phyloP scores from a whole-genome alignment of 2,797 vertebrate species.

The Acanthiza pusilla region DNA sequence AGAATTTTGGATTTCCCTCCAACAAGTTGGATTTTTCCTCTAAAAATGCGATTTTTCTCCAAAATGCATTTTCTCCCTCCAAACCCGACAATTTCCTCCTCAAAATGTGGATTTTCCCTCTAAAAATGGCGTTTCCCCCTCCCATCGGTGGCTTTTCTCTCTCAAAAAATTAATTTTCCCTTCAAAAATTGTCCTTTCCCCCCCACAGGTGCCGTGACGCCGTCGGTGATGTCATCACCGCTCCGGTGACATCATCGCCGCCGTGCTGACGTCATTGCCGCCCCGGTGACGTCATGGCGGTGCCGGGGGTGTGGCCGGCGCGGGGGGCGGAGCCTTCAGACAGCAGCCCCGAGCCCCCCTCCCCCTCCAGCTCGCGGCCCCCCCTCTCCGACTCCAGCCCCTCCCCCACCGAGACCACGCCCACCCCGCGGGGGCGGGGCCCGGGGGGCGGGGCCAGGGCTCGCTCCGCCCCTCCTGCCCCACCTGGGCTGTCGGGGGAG shows the following conservation, averaged over 20 bases:
- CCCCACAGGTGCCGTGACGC: background rate
- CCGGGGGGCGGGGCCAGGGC: background rate
- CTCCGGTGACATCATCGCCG: background rate
- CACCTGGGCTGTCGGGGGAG: background rate
- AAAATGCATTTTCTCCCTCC: accelerated
- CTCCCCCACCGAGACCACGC: too few species aligned
- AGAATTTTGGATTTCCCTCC: too few species aligned
- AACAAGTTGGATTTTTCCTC: too few species aligned
- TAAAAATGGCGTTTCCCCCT: accelerated
- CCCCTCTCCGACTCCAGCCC: too few species aligned
- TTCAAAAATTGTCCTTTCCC: accelerated
- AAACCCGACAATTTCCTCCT: accelerated
- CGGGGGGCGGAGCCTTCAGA: background rate
- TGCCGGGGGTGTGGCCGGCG: background rate
- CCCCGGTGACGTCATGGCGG: background rate
- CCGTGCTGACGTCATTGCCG: accelerated
- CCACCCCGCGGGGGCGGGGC: background rate
- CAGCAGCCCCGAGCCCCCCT: background rate
- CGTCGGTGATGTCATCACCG: too few species aligned
- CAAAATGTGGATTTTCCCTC: background rate
- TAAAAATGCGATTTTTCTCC: too few species aligned
- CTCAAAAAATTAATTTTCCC: background rate
- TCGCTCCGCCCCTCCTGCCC: background rate
- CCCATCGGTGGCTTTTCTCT: accelerated
- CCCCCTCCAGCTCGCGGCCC: background rate